These are phyloP conservation scores for Mastomys natalensis DNA, from an alignment of 2,113 vertebrate genomes.

Conservation along the genomic window DNA sequence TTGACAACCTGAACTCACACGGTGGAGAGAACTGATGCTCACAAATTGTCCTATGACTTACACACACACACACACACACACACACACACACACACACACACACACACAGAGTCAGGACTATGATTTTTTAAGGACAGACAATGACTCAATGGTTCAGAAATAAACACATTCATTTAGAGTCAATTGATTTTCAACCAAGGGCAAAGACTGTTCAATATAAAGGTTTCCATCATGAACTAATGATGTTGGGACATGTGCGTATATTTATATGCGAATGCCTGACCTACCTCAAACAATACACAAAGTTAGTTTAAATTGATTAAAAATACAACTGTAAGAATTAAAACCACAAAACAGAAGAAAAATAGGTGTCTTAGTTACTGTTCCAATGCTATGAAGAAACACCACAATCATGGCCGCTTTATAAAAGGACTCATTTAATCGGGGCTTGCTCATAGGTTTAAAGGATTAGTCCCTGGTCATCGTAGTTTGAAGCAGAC, in stretches of 20 bases:
- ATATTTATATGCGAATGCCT: not conserved
- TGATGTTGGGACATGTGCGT: not conserved
- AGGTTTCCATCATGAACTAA: slow-evolving; percentile 14
- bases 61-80: not conserved
- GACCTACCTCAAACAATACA: not conserved
- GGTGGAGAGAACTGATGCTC: not conserved
- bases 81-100: not conserved
- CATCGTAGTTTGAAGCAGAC: not conserved
- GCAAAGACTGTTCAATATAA: not conserved
- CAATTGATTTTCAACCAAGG: not conserved
- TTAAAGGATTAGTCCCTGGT: not conserved
- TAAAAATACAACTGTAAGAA: slow-evolving; percentile 25
- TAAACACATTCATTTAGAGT: not conserved
- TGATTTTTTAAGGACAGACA: not conserved
- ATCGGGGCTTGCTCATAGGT: not conserved
- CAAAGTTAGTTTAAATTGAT: not conserved
- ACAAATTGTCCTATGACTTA: not conserved
- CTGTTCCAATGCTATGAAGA: not conserved
- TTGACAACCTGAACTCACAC: no score
- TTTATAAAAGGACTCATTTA: not conserved
- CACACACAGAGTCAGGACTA: not conserved
- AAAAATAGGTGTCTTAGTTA: not conserved
- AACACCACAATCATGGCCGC: not conserved
- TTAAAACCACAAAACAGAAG: not conserved
- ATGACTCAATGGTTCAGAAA: not conserved